Evolutionary conservation across 2,113 vertebrate genomes (phyloP).

Genomic region (Sclerurus mexicanus): DNA sequence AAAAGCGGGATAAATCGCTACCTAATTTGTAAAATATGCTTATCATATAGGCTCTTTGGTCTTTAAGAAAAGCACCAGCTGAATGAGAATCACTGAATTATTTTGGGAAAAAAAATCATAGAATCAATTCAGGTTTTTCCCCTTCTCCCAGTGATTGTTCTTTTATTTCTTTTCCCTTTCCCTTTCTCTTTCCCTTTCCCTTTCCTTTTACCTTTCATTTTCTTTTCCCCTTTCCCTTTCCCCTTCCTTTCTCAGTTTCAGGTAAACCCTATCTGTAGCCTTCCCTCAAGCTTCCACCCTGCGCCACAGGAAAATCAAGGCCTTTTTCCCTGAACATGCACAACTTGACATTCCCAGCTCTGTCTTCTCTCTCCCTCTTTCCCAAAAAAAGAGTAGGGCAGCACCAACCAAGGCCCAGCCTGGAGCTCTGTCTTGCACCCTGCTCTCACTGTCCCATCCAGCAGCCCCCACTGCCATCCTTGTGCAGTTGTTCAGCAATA

Average conservation of each 20-base stretch:
- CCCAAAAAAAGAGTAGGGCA: no score
- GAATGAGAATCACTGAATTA: conserved; percentile 72
- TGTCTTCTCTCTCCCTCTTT: fast-evolving
- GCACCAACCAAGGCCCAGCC: neutral
- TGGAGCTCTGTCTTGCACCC: neutral
- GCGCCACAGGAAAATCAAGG: neutral
- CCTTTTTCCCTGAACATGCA: neutral
- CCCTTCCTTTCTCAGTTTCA: neutral
- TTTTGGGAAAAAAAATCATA: conserved; percentile 30
- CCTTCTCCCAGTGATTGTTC: conserved; percentile 40
- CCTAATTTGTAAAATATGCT: conserved; percentile 78
- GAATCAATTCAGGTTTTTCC: conserved; percentile 33
- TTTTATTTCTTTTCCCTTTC: conserved; percentile 8
- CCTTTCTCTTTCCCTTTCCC: neutral
- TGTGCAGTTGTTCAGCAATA: neutral
- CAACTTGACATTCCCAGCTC: neutral
- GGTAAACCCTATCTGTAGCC: neutral
- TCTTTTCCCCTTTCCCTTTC: neutral
- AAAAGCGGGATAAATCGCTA: conserved; percentile 77
- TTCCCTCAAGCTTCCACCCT: neutral
- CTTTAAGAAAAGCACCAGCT: conserved; percentile 70
- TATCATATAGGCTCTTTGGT: conserved; percentile 74
- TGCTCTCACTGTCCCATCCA: fast-evolving
- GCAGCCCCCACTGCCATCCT: neutral
- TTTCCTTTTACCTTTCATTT: neutral